Base-by-base conservation (phyloP, 2,797 vertebrate species). In the Squalus acanthias region DNA sequence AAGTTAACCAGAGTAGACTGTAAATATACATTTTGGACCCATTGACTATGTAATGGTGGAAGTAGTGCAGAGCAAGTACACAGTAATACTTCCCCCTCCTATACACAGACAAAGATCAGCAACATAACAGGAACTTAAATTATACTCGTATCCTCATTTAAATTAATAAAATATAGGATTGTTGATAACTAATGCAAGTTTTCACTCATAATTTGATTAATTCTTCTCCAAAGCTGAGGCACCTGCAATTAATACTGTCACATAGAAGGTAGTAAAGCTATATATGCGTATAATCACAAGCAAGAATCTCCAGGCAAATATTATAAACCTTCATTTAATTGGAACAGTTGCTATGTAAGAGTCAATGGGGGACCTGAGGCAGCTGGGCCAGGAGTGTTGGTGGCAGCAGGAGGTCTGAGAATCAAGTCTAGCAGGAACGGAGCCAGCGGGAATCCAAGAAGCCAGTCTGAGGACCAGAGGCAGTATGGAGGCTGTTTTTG, bases 321-420 rank as follows among this genome's bases (percentile, higher is more conserved):
- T 53, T 70, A 17, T 95, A 72, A 72, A 95, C 70, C 12, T 95
- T 60, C 93, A 74, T 50, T 95, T 95, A 74, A 74, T 76, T 95
- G 53, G 67, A 70, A 70, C 70, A 76, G 4, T 57, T 76, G 46
- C 69, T 57, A n/a, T 57, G 46, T 74, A 70, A 70, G 93, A 95
- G 22, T 74, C 94, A 76, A 95, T 76, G 70, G 94, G 94, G 46
- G 70, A 57, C 70, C 94, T 60, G 5, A 74, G 50, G 53, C 70
- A 57, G 70, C 94, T 76, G 70, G 50, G 70, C 91, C 12, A 57
- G 94, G 70, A 95, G 50, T 72, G 46, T 15, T 95, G 67, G 8
- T 53, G 26, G 20, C 93, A 95, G 93, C 33, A 50, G 93, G 93
- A 95, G 67, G 20, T 95, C n/a, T 50, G 24, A n/a, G 50, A 57